A percentile compares a stretch with the other conserved stretches of the same genome.
Evolutionary conservation across 2,888 invertebrate species (phyloP).

Genomic region (Melikaiella ostensackeni): DNA sequence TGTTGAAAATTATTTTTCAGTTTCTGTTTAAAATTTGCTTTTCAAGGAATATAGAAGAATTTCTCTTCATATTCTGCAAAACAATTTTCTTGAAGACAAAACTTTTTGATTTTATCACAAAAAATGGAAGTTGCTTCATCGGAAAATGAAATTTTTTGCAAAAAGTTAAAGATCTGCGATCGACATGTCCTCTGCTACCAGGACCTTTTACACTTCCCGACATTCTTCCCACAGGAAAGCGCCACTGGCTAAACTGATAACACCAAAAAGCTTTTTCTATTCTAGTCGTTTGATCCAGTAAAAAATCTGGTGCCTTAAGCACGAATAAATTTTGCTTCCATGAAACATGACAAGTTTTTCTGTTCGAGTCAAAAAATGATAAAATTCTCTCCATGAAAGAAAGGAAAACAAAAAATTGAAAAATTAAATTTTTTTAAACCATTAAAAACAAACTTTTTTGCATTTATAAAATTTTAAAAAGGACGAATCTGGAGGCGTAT

Average conservation of each 20-base stretch:
- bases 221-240: constrained; percentile 41
- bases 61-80: too few species aligned
- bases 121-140: background rate
- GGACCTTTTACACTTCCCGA: constrained; percentile 3
- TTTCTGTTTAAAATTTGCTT: too few species aligned
- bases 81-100: too few species aligned
- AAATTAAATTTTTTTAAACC: background rate
- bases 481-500: too few species aligned
- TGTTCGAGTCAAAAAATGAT: background rate
- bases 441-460: background rate
- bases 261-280: constrained; percentile 64
- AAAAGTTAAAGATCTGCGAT: constrained; percentile 33
- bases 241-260: constrained; percentile 67
- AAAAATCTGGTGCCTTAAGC: background rate
- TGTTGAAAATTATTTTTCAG: too few species aligned
- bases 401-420: background rate
- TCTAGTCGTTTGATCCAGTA: constrained; percentile 21
- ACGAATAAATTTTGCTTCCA: constrained; percentile 6
- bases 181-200: background rate
- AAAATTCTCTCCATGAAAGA: too few species aligned
- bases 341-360: constrained; percentile 8
- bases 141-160: background rate
- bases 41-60: too few species aligned
- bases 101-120: background rate
- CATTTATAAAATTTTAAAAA: too few species aligned